Evolutionary conservation across 2,797 vertebrate genomes (phyloP), one percentile per base, ranked within the genome.

Genomic region (Sciaenops ocellatus): DNA sequence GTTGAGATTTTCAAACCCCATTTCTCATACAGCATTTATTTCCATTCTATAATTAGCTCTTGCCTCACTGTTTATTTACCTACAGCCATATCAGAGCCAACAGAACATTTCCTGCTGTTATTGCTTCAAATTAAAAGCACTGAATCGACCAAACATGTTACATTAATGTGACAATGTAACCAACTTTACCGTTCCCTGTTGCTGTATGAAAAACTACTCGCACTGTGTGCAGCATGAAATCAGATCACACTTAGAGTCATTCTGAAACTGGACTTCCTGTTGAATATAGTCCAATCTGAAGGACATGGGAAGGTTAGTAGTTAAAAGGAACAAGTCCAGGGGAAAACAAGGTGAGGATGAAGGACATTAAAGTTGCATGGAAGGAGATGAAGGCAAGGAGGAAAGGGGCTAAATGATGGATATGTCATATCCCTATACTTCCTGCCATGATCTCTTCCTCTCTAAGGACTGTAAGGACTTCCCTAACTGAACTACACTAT

Each of bases 341-440:
- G n/a, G 52, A 71, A 78, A 38, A 38, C 72, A 54, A 67, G 72
- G 55, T 63, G 55, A 82, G 22, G 38, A 67, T 52, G 69, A 82
- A 71, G 69, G 69, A 73, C 61, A 67, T 63, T 68, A 26, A 76
- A 47, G 68, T 47, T 63, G 47, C 55, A 47, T 12, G 22, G 60
- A 74, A 41, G 26, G 42, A 54, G 26, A 41, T 46, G 48, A 46
- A 12, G 30, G 44, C 54, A n/a, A 12, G 4, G 50, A 38, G 47
- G 41, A 68, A 60, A 73, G 48, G 30, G 55, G 56, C 34, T 41
- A 12, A 18, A 41, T 67, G 83, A 87, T 83, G 42, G 9, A 88
- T 86, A 79, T 64, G 65, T 82, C 62, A 55, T 28, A 60, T 74
- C 80, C 77, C 80, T 78, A 38, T 73, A 84, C 60, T 79, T 85